phyloP scores from a whole-genome alignment of 2,113 vertebrate genomes.

The Sinocyclocheilus maitianheensis region DNA sequence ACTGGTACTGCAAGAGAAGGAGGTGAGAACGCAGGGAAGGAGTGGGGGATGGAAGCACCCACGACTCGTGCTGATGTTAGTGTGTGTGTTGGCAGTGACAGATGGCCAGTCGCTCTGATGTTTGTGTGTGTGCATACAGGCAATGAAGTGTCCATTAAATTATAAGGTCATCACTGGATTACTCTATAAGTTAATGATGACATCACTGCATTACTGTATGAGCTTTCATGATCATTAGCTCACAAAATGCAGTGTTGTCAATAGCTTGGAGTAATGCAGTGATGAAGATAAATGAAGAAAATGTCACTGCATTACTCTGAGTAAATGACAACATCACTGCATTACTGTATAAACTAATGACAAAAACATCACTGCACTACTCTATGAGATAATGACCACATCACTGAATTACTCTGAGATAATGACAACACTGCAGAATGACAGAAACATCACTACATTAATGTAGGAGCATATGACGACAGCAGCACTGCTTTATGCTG shows the following conservation, averaged over 20 bases:
- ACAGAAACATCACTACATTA: neutral
- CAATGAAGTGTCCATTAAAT: neutral
- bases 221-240: neutral
- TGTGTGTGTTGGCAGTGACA: constrained; percentile 27
- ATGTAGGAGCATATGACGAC: neutral
- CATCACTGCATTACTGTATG: neutral
- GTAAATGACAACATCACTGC: neutral
- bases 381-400: neutral
- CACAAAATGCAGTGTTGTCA: neutral
- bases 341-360: neutral
- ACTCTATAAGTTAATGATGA: neutral
- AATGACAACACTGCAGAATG: too few species aligned
- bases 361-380: neutral
- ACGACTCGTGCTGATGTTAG: neutral
- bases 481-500: neutral
- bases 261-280: too few species aligned
- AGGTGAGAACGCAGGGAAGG: neutral
- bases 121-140: neutral
- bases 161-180: neutral
- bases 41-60: neutral
- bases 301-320: too few species aligned
- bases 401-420: neutral
- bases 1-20: neutral
- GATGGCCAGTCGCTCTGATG: constrained; percentile 12
- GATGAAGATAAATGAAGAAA: too few species aligned